Conservation (phyloP, 1,140 invertebrate species). For the Conus ventricosus region DNA sequence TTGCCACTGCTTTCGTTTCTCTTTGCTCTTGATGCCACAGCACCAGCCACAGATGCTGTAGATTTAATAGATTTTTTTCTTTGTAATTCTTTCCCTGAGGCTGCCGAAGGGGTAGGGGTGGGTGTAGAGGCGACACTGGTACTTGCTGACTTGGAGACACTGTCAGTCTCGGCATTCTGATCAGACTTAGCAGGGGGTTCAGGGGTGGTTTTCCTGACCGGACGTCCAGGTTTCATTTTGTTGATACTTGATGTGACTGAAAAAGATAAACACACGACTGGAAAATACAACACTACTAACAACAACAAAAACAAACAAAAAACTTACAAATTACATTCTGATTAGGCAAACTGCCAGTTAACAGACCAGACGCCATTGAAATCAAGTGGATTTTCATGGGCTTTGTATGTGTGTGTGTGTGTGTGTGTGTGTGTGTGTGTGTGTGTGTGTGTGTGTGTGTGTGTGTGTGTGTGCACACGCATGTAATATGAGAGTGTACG, state of each 20-base stretch:
- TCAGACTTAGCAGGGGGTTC: not conserved
- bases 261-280: not conserved
- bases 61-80: not conserved
- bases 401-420: too few species aligned
- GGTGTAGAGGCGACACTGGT: not conserved
- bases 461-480: too few species aligned
- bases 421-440: too few species aligned
- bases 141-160: not conserved
- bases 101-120: not conserved
- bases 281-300: not conserved
- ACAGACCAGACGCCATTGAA: too few species aligned
- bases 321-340: not conserved
- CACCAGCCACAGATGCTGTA: not conserved
- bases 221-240: not conserved
- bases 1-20: not conserved
- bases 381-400: too few species aligned
- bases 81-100: not conserved
- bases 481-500: too few species aligned
- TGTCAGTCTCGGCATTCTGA: not conserved
- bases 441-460: too few species aligned
- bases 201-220: not conserved
- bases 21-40: not conserved
- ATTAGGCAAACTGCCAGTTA: not conserved
- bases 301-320: not conserved
- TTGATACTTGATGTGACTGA: not conserved